Conservation (phyloP, 2,113 vertebrate species). For the Dipodomys spectabilis region DNA sequence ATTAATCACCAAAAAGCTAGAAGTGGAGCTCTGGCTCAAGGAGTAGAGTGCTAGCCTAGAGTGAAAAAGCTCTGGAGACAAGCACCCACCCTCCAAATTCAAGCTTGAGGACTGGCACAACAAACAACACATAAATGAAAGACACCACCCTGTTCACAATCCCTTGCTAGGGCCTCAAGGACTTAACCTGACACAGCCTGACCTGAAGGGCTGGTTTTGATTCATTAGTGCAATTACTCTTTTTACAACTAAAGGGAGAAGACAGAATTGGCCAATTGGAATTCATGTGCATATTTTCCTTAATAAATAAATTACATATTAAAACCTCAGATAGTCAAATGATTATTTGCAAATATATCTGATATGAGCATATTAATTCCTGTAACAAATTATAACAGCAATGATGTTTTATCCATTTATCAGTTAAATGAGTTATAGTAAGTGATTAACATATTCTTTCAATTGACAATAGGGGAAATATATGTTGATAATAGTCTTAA, state of each 20-base stretch:
- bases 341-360: slow-evolving; percentile 49
- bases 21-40: not conserved
- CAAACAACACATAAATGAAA: not conserved
- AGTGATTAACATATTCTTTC: slow-evolving; percentile 43
- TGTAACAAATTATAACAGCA: slow-evolving; percentile 36
- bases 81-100: no score
- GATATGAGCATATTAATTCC: not conserved
- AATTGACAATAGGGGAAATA: slow-evolving; percentile 22
- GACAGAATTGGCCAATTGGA: slow-evolving; percentile 8
- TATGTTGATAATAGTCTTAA: slow-evolving; percentile 44
- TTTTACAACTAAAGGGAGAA: slow-evolving; percentile 40
- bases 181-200: not conserved
- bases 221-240: slow-evolving; percentile 15
- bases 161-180: not conserved
- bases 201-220: not conserved
- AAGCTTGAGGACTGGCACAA: no score
- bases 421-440: slow-evolving; percentile 49
- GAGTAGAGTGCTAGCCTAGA: not conserved
- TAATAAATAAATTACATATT: slow-evolving; percentile 37
- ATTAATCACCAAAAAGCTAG: not conserved
- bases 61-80: no score
- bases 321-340: slow-evolving; percentile 47
- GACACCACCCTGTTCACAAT: not conserved
- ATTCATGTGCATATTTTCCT: slow-evolving; percentile 23
- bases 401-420: slow-evolving; percentile 51